Conservation (phyloP, 1,140 invertebrate species). For the Reticulitermes speratus region DNA sequence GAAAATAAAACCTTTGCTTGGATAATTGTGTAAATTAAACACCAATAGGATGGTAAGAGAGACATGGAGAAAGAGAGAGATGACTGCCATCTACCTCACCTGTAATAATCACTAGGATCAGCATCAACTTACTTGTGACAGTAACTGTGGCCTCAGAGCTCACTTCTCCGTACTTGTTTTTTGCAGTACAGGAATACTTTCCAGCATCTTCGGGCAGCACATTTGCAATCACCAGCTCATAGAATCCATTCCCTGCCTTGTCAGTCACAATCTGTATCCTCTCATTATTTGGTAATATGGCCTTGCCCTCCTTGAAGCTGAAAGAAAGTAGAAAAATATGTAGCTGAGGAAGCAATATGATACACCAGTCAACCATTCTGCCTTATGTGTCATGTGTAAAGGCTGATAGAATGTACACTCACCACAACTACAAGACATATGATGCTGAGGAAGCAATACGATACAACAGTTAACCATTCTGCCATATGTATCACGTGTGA, state of each 20-base stretch:
- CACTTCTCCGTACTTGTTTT: slow-evolving; percentile 79
- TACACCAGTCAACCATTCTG: background rate
- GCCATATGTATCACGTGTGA: too few species aligned
- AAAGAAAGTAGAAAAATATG: slow-evolving; percentile 23
- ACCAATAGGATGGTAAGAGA: too few species aligned
- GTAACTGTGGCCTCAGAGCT: slow-evolving; percentile 73
- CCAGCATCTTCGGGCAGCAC: slow-evolving; percentile 81
- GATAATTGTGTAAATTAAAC: too few species aligned
- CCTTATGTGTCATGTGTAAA: background rate
- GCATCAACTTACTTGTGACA: slow-evolving; percentile 63
- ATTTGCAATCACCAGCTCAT: slow-evolving; percentile 85
- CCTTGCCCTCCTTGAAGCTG: slow-evolving; percentile 81
- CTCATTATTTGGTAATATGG: slow-evolving; percentile 66
- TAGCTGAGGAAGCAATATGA: too few species aligned
- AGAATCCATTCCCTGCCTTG: slow-evolving; percentile 79
- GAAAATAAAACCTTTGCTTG: too few species aligned
- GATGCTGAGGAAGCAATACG: too few species aligned
- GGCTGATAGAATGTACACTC: background rate
- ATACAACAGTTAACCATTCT: too few species aligned
- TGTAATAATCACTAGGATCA: too few species aligned
- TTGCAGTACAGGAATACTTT: slow-evolving; percentile 82
- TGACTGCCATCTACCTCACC: too few species aligned
- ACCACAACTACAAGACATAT: too few species aligned
- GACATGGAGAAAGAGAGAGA: too few species aligned
- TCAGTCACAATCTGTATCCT: slow-evolving; percentile 72